A percentile compares a stretch with the other conserved stretches of the same genome.
These are phyloP conservation scores for Tupiocoris notatus DNA, from an alignment of 2,888 invertebrate genomes.

Conservation along the genomic window DNA sequence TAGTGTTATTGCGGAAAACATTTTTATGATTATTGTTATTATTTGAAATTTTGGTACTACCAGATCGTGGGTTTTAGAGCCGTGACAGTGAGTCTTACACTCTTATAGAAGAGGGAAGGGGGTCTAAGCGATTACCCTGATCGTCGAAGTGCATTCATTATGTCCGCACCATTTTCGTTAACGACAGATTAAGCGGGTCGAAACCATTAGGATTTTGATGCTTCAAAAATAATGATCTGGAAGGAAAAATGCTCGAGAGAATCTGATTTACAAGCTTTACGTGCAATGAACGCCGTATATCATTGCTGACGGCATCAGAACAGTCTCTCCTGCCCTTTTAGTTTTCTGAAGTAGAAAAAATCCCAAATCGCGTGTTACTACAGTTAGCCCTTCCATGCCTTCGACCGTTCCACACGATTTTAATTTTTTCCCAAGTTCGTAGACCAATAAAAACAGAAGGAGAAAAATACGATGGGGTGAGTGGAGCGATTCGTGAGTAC, in stretches of 20 bases:
- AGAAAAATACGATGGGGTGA: constrained; percentile 2
- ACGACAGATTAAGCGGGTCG: constrained; percentile 1
- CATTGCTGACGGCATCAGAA: not conserved
- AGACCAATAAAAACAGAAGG: not conserved
- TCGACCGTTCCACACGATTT: not conserved
- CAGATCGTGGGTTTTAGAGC: too few species aligned
- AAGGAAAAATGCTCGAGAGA: not conserved
- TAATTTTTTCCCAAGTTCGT: not conserved
- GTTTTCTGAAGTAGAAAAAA: not conserved
- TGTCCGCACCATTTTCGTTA: not conserved
- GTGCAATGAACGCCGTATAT: not conserved
- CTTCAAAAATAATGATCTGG: not conserved
- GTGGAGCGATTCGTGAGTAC: constrained; percentile 5
- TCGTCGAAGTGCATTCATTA: too few species aligned
- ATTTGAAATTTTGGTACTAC: too few species aligned
- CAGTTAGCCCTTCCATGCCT: not conserved
- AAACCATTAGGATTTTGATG: not conserved
- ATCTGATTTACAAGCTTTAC: constrained; percentile 1
- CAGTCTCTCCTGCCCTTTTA: not conserved
- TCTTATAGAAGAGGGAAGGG: too few species aligned
- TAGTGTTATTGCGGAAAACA: too few species aligned
- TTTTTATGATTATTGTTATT: too few species aligned
- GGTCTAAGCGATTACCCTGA: too few species aligned
- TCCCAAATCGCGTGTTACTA: constrained; percentile 3
- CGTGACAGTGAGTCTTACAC: too few species aligned